Base-by-base conservation (phyloP, 2,113 vertebrate species). In the Mus spicilegus region DNA sequence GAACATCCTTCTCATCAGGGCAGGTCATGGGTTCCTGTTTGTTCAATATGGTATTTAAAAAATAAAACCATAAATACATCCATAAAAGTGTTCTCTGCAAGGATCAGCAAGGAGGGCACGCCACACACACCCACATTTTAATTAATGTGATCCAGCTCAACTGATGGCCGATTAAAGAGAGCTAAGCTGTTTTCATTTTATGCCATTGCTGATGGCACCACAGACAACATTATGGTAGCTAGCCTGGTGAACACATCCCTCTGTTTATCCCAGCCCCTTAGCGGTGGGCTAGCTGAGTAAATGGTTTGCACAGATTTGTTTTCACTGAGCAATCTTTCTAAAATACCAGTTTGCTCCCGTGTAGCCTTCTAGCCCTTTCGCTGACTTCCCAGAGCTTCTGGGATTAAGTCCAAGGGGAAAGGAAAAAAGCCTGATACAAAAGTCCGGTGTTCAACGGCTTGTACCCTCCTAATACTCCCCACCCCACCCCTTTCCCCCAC, bases 401-500 rank as follows among this genome's bases (percentile, higher is more conserved):
- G 90, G 72, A 86, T 7, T 1, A 1, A 9, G 28, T 56, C 91
- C 88, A 73, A 65, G n/a, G 67, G 51, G 75, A 46, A 26, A 42
- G 20, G 51, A 26, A 49, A 0, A 58, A 36, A 30, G 28, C 58
- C 19, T 67, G 36, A 82, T 42, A 26, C 0, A 28, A 19, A n/a
- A 42, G 86, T 39, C 70, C 54, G 49, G 51, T 8, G 7, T 4
- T 70, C 63, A 69, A 9, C 7, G 28, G 28, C 77, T 49, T 10
- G 10, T n/a, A 2, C 56, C 19, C 33, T 2, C 56, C 63, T 75
- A 30, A 0, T 5, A 33, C 0, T 24, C 63, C 7, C 42, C n/a
- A 7, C 58, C n/a, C 19, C 28, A 8, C 39, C 42, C 61, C 51
- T 0, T 4, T 28, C 0, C 51, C 49, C 1, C 3, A 0, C 3